A percentile compares a stretch with the other conserved stretches of the same genome.
Conservation (phyloP, 2,797 vertebrate species). For the Sciurus vulgaris region DNA sequence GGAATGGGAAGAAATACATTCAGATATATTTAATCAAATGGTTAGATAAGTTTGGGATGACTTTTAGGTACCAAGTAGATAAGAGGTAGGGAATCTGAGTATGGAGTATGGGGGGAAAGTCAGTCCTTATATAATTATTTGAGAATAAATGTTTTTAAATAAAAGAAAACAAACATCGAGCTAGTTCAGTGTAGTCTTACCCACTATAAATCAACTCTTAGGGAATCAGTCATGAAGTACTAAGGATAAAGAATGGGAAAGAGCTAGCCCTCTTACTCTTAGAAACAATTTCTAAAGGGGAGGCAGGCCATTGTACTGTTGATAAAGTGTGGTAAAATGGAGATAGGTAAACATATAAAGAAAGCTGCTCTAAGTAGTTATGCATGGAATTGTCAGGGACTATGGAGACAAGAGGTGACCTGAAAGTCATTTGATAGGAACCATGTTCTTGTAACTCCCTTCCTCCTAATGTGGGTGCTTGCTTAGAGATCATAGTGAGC, state of each 20-base stretch:
- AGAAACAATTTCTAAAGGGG: neutral
- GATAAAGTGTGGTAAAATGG: neutral
- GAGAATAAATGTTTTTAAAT: neutral
- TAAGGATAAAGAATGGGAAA: conserved; percentile 7
- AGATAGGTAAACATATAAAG: neutral
- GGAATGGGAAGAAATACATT: neutral
- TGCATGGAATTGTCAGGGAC: neutral
- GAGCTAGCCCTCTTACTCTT: neutral
- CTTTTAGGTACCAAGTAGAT: conserved; percentile 9
- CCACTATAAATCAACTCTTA: neutral
- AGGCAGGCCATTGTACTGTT: neutral
- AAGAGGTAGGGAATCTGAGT: neutral
- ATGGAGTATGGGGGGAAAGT: neutral
- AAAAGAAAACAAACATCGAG: neutral
- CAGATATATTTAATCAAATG: conserved; percentile 1
- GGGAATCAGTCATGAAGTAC: neutral
- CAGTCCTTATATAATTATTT: neutral
- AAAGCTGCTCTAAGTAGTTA: neutral
- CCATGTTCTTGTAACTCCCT: neutral
- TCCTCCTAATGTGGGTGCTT: neutral
- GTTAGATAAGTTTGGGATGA: neutral
- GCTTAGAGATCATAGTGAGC: neutral
- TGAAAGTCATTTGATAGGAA: conserved; percentile 16
- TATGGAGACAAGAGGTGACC: neutral
- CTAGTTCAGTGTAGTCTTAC: neutral